phyloP scores from a whole-genome alignment of 2,888 invertebrate species.

The Netelia virgata region DNA sequence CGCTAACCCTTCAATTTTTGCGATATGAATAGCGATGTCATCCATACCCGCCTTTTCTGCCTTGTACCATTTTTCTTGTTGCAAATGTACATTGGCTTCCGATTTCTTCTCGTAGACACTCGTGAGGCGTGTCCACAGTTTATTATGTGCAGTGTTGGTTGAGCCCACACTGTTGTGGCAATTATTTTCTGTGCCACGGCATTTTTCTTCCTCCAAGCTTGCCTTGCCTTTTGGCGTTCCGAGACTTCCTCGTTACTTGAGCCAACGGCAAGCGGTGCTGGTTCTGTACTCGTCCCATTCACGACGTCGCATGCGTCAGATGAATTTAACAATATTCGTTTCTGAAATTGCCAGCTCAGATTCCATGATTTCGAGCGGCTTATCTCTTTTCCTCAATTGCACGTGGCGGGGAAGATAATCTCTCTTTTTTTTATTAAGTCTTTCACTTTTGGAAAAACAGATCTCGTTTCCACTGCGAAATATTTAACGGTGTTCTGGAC shows the following conservation, averaged over 20 bases:
- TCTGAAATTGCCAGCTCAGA: not conserved
- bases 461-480: not conserved
- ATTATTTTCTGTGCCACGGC: slow-evolving; percentile 72
- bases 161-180: slow-evolving; percentile 67
- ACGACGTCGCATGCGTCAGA: not conserved
- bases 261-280: not conserved
- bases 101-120: slow-evolving; percentile 75
- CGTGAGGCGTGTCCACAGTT: slow-evolving; percentile 75
- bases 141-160: slow-evolving; percentile 71
- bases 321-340: not conserved
- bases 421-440: not conserved
- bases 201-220: slow-evolving; percentile 67
- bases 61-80: slow-evolving; percentile 69
- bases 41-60: slow-evolving; percentile 59
- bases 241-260: not conserved
- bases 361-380: not conserved
- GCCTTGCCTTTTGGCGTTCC: not conserved
- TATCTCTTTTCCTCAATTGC: not conserved
- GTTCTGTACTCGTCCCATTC: not conserved
- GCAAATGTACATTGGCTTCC: slow-evolving; percentile 70
- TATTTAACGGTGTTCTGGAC: not conserved
- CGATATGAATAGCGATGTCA: slow-evolving; percentile 69
- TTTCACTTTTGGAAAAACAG: not conserved
- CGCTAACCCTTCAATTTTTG: slow-evolving; percentile 69
- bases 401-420: not conserved